phyloP scores from a whole-genome alignment of 2,888 invertebrate species.

The Ashinkailepas kermadecensis region DNA sequence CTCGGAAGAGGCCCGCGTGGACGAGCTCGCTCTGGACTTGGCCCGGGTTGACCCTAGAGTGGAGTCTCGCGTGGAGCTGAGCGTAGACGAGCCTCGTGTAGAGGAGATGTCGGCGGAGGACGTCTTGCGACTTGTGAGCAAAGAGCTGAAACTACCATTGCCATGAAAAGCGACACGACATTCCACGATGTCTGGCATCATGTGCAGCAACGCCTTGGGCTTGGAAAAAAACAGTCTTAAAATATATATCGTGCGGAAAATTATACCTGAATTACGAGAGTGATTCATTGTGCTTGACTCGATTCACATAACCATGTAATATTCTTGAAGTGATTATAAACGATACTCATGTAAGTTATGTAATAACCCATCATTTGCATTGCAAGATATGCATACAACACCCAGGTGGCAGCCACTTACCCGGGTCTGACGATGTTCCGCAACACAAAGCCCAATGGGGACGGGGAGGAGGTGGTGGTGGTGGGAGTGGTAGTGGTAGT shows the following conservation, averaged over 20 bases:
- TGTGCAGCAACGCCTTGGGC: too few species aligned
- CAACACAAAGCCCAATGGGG: background rate
- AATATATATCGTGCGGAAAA: background rate
- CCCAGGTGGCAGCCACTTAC: background rate
- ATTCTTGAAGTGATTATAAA: too few species aligned
- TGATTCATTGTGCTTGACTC: background rate
- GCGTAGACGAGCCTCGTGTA: background rate
- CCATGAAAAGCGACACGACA: too few species aligned
- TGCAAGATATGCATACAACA: too few species aligned
- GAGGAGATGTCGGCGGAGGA: background rate
- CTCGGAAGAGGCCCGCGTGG: background rate
- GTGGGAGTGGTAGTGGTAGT: background rate
- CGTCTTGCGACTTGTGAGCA: background rate
- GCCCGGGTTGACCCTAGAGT: background rate
- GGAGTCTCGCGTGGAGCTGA: background rate
- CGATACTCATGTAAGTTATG: too few species aligned
- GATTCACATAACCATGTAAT: background rate
- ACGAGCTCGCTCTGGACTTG: background rate
- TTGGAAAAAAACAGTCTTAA: background rate
- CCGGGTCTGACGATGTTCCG: background rate
- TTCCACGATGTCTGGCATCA: too few species aligned
- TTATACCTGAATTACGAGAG: too few species aligned
- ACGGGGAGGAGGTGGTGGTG: background rate
- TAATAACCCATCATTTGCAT: too few species aligned
- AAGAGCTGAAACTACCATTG: too few species aligned